These are phyloP conservation scores for Noctua pronuba DNA, from an alignment of 2,888 invertebrate genomes.

Conservation along the genomic window DNA sequence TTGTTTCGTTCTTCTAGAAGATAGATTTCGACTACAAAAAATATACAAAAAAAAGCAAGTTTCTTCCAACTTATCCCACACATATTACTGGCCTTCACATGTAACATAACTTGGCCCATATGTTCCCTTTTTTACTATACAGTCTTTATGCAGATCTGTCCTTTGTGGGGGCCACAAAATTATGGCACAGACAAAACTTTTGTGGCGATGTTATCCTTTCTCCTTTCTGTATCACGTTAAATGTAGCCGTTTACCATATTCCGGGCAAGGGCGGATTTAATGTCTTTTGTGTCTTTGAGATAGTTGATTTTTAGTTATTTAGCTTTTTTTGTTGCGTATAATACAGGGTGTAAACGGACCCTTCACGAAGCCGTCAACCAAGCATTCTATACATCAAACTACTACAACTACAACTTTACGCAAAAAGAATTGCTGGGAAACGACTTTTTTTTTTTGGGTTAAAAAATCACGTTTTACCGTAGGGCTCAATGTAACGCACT, in stretches of 20 bases:
- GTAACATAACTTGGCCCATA: constrained; percentile 66
- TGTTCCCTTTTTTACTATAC: constrained; percentile 68
- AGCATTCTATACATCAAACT: no score
- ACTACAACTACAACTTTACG: no score
- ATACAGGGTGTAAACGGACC: no score
- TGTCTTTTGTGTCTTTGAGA: constrained; percentile 11
- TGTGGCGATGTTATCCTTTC: constrained; percentile 58
- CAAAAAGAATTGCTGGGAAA: no score
- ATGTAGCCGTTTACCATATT: constrained; percentile 47
- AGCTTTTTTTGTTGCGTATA: not conserved
- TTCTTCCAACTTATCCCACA: constrained; percentile 62
- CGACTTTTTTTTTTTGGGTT: no score
- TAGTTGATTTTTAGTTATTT: constrained; percentile 19
- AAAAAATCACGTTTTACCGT: no score
- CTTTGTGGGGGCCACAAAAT: constrained; percentile 60
- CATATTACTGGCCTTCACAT: constrained; percentile 62
- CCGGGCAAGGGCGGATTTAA: constrained; percentile 47
- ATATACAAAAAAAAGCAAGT: constrained; percentile 18
- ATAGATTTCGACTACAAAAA: not conserved
- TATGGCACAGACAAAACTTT: constrained; percentile 60
- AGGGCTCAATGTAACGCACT: no score
- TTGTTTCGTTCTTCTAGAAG: not conserved
- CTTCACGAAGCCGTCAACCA: no score
- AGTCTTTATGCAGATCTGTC: constrained; percentile 71
- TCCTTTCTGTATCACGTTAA: constrained; percentile 46